Conservation (phyloP, 2,797 vertebrate species). For the Ctenosaura bakeri region DNA sequence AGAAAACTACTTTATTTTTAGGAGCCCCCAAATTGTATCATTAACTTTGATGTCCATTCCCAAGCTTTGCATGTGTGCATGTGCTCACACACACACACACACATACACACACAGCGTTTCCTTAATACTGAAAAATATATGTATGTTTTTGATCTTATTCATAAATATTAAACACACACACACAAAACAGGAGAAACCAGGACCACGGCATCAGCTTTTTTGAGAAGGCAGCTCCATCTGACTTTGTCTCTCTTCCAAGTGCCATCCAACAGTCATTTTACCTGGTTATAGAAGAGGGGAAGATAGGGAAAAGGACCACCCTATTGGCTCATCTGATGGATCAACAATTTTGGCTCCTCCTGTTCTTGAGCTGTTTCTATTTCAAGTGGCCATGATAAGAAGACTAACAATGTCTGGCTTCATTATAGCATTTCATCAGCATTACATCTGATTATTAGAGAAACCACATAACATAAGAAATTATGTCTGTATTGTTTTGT, state of each 20-base stretch:
- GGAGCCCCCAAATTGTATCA: neutral
- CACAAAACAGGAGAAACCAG: neutral
- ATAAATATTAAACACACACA: neutral
- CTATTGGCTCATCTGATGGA: neutral
- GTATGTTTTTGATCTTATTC: slow-evolving; percentile 1
- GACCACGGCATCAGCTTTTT: neutral
- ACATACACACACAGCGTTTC: neutral
- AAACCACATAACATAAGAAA: neutral
- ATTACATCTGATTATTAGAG: neutral
- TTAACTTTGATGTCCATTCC: accelerated
- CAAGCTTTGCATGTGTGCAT: neutral
- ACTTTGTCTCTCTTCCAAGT: neutral
- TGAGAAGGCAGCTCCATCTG: neutral
- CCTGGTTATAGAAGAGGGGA: neutral
- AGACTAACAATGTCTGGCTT: neutral
- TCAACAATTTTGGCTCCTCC: neutral
- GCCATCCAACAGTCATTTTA: neutral
- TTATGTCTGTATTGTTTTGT: neutral
- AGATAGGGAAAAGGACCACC: neutral
- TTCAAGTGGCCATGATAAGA: neutral
- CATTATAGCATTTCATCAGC: neutral
- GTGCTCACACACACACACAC: too few species aligned
- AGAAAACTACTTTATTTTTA: slow-evolving; percentile 22
- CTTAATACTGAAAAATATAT: neutral
- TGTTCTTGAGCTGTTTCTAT: neutral